Conservation (phyloP, 2,888 invertebrate species). For the Netelia inedita region DNA sequence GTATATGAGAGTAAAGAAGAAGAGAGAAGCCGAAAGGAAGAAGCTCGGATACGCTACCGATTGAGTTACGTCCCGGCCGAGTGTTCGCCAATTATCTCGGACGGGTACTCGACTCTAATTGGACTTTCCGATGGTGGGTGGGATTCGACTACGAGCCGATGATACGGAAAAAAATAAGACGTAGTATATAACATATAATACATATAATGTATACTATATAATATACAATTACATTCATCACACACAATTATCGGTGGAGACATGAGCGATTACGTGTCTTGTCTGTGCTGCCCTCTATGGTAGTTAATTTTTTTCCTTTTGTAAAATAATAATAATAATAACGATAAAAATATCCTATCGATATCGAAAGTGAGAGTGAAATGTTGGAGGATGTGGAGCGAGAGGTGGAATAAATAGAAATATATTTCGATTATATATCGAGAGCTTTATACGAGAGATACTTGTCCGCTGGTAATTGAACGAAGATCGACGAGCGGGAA, state of each 20-base stretch:
- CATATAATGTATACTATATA: not conserved
- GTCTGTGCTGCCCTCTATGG: not conserved
- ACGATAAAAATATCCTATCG: not conserved
- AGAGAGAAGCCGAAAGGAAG: conserved; percentile 71
- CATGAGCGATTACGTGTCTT: conserved; percentile 43
- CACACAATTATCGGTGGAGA: conserved; percentile 54
- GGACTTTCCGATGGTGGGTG: conserved; percentile 81
- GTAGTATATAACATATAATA: conserved; percentile 15
- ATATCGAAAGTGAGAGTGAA: not conserved
- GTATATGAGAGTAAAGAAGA: conserved; percentile 1
- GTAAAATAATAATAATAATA: not conserved
- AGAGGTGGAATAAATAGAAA: conserved; percentile 61
- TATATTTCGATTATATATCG: conserved; percentile 65
- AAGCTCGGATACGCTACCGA: conserved; percentile 75
- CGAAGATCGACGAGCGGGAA: conserved; percentile 62
- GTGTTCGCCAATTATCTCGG: conserved; percentile 82
- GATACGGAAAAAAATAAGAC: conserved; percentile 51
- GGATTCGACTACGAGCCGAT: conserved; percentile 75
- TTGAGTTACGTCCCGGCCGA: conserved; percentile 80
- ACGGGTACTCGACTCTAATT: conserved; percentile 82
- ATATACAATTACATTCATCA: conserved; percentile 12
- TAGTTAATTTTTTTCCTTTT: not conserved
- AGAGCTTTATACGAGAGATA: conserved; percentile 23
- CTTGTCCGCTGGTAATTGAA: conserved; percentile 66
- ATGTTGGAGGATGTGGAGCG: not conserved